Evolutionary conservation across 2,113 vertebrate genomes (phyloP).

Genomic region (Pipa parva): DNA sequence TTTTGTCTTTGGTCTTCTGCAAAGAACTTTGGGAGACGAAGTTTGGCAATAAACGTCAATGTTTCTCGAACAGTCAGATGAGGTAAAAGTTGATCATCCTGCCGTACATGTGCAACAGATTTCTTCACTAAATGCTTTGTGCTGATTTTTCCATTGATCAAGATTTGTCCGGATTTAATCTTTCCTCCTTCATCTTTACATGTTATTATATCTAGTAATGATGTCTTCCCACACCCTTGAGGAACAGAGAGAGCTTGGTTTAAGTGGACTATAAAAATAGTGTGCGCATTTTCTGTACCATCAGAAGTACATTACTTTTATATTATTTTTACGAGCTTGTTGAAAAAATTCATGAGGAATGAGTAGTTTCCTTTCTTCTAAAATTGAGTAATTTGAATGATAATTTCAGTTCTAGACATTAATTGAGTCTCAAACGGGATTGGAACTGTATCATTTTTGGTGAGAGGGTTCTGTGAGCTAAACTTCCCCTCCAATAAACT

Average conservation of each 20-base stretch:
- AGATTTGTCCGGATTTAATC: conserved; percentile 73
- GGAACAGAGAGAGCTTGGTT: not conserved
- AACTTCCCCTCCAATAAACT: no score
- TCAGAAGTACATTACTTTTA: not conserved
- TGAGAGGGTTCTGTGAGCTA: no score
- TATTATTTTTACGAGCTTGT: no score
- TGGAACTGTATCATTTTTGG: no score
- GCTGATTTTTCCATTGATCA: conserved; percentile 76
- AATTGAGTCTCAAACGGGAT: no score
- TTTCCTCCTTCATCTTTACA: conserved; percentile 76
- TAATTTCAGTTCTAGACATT: no score
- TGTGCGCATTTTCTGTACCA: not conserved
- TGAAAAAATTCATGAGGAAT: no score
- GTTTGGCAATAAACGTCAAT: conserved; percentile 78
- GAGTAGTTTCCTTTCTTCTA: no score
- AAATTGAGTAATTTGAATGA: no score
- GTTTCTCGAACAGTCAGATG: conserved; percentile 90
- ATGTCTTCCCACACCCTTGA: conserved; percentile 81
- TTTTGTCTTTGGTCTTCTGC: conserved; percentile 79
- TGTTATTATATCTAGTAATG: conserved; percentile 86
- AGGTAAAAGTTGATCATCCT: conserved; percentile 87
- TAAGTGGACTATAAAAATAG: not conserved
- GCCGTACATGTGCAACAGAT: conserved; percentile 81
- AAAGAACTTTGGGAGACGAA: conserved; percentile 83
- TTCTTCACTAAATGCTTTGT: conserved; percentile 80